phyloP scores from a whole-genome alignment of 2,113 vertebrate genomes.

The Stomatorhinus ivindoensis region DNA sequence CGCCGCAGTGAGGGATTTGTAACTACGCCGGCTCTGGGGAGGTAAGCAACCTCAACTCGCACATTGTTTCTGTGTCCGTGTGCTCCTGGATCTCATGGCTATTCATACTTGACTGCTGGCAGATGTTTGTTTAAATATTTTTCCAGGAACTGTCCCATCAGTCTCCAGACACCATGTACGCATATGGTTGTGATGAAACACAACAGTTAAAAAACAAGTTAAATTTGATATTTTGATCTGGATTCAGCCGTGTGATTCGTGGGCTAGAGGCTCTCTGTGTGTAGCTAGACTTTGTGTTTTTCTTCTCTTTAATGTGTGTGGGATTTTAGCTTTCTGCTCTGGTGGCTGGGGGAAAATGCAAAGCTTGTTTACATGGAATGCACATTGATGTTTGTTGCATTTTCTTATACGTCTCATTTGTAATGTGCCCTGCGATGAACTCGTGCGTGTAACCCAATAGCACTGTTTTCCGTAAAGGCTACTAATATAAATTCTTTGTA shows the following conservation, averaged over 20 bases:
- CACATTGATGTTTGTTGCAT: neutral
- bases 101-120: neutral
- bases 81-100: neutral
- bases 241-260: neutral
- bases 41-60: neutral
- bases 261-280: neutral
- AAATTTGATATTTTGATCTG: neutral
- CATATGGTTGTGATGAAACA: slow-evolving; percentile 1
- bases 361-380: neutral
- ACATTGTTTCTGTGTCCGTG: neutral
- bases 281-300: neutral
- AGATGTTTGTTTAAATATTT: neutral
- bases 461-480: neutral
- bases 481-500: neutral
- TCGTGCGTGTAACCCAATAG: neutral
- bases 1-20: neutral
- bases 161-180: neutral
- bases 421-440: neutral
- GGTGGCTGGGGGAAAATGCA: neutral
- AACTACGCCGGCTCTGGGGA: too few species aligned
- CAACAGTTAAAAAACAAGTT: neutral
- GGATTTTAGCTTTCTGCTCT: neutral
- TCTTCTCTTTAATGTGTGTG: neutral
- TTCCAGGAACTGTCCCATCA: neutral
- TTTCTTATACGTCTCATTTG: neutral